Evolutionary conservation across 2,888 invertebrate genomes (phyloP), one percentile per base, ranked within the genome.

Genomic region (Rhogogaster chlorosoma): DNA sequence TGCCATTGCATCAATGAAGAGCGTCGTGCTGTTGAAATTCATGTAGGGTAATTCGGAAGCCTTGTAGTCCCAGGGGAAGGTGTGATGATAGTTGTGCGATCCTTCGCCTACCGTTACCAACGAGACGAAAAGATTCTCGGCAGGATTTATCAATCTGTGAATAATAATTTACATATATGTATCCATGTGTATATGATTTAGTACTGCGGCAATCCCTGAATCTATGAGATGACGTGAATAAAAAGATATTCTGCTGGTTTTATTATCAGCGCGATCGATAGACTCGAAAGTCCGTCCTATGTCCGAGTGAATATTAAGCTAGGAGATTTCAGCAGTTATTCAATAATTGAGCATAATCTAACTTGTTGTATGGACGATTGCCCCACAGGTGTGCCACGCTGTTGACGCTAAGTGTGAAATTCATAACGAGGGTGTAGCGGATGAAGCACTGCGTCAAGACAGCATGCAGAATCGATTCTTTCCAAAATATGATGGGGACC

Each of bases 381-480:
- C 96, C 96, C 95, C 95, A 96, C 77, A 96, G 93, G 93, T 98
- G 98, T 3, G 98, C 97, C 45, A 96, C 96, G 91, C 97, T 97
- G 93, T 98, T 98, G 32, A 98, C 97, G 0, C 96, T 94, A 98
- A 98, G 98, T 0, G 98, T 98, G 89, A 95, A 96, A 94, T 98
- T 96, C 85, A 98, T 95, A 2, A 95, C 95, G 82, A 95, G 89
- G 57, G 95, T 94, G 92, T 97, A 98, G 4, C 98, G 95, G 36
- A 97, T 90, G 18, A 96, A 92, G 18, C 95, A 95, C 88, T 96
- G 95, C 1, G 96, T 94, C 87, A 95, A 92, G 87, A 96, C 94
- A 1, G 97, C 95, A 87, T 95, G 95, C 84, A 92, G 94, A 94
- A 95, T 95, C 9, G 89, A 90, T 91, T 97, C 97, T 10, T 94